phyloP scores from a whole-genome alignment of 2,113 vertebrate species.

The Dicentrarchus labrax region DNA sequence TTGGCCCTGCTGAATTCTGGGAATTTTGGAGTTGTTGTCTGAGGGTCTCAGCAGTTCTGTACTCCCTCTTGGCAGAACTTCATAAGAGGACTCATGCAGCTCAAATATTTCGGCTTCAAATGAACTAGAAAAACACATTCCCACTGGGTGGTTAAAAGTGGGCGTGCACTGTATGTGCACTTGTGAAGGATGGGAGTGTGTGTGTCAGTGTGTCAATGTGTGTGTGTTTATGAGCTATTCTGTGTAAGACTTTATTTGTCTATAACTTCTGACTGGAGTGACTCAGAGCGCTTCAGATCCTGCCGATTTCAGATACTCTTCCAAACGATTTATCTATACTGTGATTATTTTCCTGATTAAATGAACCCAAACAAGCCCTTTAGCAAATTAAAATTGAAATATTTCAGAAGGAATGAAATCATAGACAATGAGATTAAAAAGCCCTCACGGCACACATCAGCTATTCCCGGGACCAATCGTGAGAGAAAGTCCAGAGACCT shows the following conservation, averaged over 20 bases:
- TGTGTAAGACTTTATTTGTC: constrained; percentile 73
- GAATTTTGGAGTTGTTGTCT: constrained; percentile 82
- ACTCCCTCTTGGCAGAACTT: constrained; percentile 79
- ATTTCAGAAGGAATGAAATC: constrained; percentile 48
- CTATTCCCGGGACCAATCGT: constrained; percentile 53
- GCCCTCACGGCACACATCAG: constrained; percentile 10
- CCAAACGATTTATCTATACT: constrained; percentile 49
- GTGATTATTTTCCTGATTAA: constrained; percentile 68
- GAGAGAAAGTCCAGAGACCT: constrained; percentile 79
- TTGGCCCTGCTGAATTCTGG: constrained; percentile 83
- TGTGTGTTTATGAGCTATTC: constrained; percentile 63
- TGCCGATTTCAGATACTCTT: constrained; percentile 39
- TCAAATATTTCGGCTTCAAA: constrained; percentile 85
- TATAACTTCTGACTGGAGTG: constrained; percentile 45
- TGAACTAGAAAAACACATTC: constrained; percentile 85
- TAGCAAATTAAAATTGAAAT: constrained; percentile 55
- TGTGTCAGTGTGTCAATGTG: constrained; percentile 35
- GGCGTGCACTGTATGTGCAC: constrained; percentile 62
- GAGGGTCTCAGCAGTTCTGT: constrained; percentile 80
- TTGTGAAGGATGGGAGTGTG: constrained; percentile 49
- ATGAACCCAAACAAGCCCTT: constrained; percentile 59
- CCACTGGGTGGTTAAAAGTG: constrained; percentile 80
- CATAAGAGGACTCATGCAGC: constrained; percentile 83
- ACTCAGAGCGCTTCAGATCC: constrained; percentile 46
- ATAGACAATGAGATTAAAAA: constrained; percentile 57